Conservation (phyloP, 2,797 vertebrate species). For the Manis crassicaudata region DNA sequence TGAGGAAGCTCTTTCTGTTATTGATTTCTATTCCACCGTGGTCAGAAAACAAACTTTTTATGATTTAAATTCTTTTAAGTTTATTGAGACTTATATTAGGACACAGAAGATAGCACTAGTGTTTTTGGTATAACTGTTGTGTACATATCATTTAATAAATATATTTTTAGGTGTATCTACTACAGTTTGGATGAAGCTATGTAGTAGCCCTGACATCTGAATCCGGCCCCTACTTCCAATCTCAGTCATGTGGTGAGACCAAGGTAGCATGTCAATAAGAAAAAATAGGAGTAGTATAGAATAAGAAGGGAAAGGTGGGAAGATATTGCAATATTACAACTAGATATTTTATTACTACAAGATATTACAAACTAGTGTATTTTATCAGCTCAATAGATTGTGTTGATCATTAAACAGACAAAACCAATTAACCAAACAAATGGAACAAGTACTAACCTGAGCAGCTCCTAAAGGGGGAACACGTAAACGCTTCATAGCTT, state of each 20-base stretch:
- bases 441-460: conserved; percentile 88
- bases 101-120: not conserved
- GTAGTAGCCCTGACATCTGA: not conserved
- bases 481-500: conserved; percentile 98
- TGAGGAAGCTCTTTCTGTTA: conserved; percentile 18
- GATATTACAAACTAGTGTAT: not conserved
- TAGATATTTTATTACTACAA: too few species aligned
- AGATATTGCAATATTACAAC: not conserved
- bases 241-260: not conserved
- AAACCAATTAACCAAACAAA: not conserved
- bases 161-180: not conserved
- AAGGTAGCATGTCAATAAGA: not conserved
- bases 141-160: conserved; percentile 7
- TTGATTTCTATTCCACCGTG: conserved; percentile 15
- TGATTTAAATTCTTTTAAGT: conserved; percentile 46
- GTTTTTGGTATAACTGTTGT: not conserved
- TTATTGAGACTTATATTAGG: conserved; percentile 43
- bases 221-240: not conserved
- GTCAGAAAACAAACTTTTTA: conserved; percentile 32
- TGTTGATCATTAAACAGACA: conserved; percentile 7
- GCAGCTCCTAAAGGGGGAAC: conserved; percentile 98
- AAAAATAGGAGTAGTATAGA: not conserved
- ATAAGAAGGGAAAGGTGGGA: not conserved
- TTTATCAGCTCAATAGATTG: not conserved
- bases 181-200: not conserved